Conservation (phyloP, 1,140 invertebrate species). For the Drosophila nasuta region DNA sequence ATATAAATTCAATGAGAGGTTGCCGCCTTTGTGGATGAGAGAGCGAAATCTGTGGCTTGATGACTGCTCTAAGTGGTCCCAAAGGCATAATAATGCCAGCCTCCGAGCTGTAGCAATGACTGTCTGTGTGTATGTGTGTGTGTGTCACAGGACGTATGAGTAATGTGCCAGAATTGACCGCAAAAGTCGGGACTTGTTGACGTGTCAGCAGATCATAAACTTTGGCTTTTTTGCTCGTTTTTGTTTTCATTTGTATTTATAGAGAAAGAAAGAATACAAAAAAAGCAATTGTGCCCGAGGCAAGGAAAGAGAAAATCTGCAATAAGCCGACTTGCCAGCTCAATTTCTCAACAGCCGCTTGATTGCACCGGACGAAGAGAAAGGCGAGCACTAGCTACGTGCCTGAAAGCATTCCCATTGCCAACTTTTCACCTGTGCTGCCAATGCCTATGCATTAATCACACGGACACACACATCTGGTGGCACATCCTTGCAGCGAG, state of each 20-base stretch:
- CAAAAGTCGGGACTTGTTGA: slow-evolving; percentile 64
- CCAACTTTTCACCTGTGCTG: slow-evolving; percentile 13
- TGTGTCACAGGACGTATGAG: slow-evolving; percentile 59
- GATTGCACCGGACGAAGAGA: slow-evolving; percentile 12
- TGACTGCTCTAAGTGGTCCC: slow-evolving; percentile 69
- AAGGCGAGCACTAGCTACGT: slow-evolving; percentile 2
- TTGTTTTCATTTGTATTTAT: not conserved
- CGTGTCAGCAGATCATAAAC: slow-evolving; percentile 43
- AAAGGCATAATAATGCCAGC: slow-evolving; percentile 68
- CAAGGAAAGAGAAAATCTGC: slow-evolving; percentile 5
- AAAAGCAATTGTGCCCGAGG: not conserved
- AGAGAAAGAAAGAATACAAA: not conserved
- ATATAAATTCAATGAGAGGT: slow-evolving; percentile 1
- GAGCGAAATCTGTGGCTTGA: slow-evolving; percentile 53
- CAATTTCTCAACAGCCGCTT: slow-evolving; percentile 13
- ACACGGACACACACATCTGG: not conserved
- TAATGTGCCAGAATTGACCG: slow-evolving; percentile 66
- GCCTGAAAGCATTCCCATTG: slow-evolving; percentile 5
- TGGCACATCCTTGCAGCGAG: not conserved
- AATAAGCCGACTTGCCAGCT: slow-evolving; percentile 18
- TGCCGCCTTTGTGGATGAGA: slow-evolving; percentile 63
- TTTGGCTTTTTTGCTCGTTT: not conserved
- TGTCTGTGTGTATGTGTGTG: not conserved
- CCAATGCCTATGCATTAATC: slow-evolving; percentile 30
- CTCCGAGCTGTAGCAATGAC: slow-evolving; percentile 4